Evolutionary conservation across 92 coral and sea anemone genomes (phyloP), one percentile per base, ranked within the genome.

Genomic region (Siderastrea siderea): DNA sequence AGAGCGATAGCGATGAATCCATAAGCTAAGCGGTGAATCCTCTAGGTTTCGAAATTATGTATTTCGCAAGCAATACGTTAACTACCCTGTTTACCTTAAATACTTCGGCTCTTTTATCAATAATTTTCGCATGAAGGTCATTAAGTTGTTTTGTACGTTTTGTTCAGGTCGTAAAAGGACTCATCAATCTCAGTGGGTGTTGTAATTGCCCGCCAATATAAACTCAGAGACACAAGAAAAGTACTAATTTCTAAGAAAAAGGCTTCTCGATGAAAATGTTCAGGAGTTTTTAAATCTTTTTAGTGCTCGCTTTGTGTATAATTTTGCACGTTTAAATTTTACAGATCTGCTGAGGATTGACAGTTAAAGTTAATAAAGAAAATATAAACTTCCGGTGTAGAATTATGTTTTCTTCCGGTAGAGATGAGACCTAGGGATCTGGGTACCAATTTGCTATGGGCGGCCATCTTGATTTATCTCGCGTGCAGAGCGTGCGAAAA

Each of bases 181-280:
- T 47, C 53, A 53, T 75, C 53, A 53, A 10, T 74, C 46, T 49
- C 60, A 74, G 26, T 74, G 49, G 16, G 49, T 74, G 62, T 50
- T 74, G 78, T 74, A 74, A 74, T 74, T 74, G 49, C 43, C 60
- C 78, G 49, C 60, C 47, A 49, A 75, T 16, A 53, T 53, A 47
- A n/a, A 75, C 80, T 53, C 79, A 47, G 79, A 53, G 79, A 74
- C 50, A 74, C 79, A 74, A 74, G 79, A 62, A 74, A 74, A 50
- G 64, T 74, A 75, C 64, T 75, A 53, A 26, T 26, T 26, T 26
- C 38, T 26, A 26, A 26, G 38, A 26, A n/a, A 75, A 53, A 2
- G 65, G 80, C 67, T 75, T 75, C 6, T 75, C 80, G n/a, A 75
- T 17, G 53, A 75, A 75, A 53, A 75, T 53, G 53, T 47, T 75